These are phyloP conservation scores for Sebastes hubbsi DNA, from an alignment of 2,797 vertebrate species.

Conservation along the genomic window DNA sequence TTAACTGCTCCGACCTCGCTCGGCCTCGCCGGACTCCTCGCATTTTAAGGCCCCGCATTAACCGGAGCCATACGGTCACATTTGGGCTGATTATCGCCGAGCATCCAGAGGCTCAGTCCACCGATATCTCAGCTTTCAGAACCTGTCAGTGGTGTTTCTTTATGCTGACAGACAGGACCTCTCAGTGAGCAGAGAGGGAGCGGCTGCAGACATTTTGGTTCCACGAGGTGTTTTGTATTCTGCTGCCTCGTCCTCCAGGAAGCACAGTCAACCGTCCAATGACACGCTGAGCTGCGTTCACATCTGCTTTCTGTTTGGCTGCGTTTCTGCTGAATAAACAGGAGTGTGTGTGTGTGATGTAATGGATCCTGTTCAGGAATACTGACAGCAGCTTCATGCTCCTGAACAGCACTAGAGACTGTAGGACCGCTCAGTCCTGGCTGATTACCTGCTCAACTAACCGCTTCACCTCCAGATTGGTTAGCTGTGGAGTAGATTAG, in stretches of 20 bases:
- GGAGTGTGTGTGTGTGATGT: neutral
- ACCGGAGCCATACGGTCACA: neutral
- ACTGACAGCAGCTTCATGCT: neutral
- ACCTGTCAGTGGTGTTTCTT: conserved; percentile 5
- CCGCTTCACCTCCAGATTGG: neutral
- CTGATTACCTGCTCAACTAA: conserved; percentile 15
- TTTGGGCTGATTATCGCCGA: neutral
- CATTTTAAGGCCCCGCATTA: neutral
- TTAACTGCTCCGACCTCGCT: neutral
- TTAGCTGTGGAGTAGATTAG: neutral
- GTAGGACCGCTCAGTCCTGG: neutral
- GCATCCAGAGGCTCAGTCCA: neutral
- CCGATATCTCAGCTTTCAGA: neutral
- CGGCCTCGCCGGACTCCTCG: neutral
- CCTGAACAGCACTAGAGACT: neutral
- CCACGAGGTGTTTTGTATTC: conserved; percentile 32
- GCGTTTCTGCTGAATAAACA: conserved; percentile 45
- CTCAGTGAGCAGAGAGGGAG: neutral
- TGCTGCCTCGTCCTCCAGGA: conserved; percentile 36
- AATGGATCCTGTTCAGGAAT: conserved; percentile 20
- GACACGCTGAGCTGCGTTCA: conserved; percentile 34
- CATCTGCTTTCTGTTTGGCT: conserved; percentile 37
- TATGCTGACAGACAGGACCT: neutral
- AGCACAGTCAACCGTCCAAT: conserved; percentile 6
- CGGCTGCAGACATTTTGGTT: conserved; percentile 6